Evolutionary conservation across 2,888 invertebrate species (phyloP).

Genomic region (Nipponacmea schrenckii): DNA sequence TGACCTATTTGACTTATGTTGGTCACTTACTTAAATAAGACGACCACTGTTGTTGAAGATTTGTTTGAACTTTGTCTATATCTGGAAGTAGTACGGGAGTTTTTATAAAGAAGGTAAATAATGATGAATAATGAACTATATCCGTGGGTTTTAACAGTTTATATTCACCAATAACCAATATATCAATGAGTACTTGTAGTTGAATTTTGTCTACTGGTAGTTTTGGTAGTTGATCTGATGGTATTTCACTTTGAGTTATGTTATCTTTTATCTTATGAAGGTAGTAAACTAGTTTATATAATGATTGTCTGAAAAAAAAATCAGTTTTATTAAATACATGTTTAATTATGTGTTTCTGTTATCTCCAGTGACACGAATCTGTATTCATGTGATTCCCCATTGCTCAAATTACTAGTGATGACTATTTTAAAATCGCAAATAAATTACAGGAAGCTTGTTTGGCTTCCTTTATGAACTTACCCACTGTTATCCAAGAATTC

Average conservation of each 20-base stretch:
- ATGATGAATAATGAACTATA: background rate
- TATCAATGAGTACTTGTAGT: background rate
- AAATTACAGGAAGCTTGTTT: too few species aligned
- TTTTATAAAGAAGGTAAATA: background rate
- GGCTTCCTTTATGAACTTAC: too few species aligned
- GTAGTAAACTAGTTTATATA: constrained; percentile 1
- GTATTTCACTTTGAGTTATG: background rate
- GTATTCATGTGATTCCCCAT: too few species aligned
- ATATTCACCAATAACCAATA: background rate
- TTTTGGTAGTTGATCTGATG: background rate
- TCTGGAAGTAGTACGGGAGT: background rate
- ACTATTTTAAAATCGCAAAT: too few species aligned
- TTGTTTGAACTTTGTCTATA: background rate
- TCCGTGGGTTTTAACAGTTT: background rate
- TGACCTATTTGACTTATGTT: too few species aligned
- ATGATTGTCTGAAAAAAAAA: background rate
- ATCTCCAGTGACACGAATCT: too few species aligned
- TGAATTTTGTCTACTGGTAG: background rate
- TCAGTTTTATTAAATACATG: too few species aligned
- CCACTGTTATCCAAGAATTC: too few species aligned
- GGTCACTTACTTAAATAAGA: background rate
- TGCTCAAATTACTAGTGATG: too few species aligned
- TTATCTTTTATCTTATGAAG: background rate
- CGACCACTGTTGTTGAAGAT: background rate
- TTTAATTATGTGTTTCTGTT: too few species aligned